Evolutionary conservation across 2,888 invertebrate species (phyloP).

Genomic region (Adela reaumurella): DNA sequence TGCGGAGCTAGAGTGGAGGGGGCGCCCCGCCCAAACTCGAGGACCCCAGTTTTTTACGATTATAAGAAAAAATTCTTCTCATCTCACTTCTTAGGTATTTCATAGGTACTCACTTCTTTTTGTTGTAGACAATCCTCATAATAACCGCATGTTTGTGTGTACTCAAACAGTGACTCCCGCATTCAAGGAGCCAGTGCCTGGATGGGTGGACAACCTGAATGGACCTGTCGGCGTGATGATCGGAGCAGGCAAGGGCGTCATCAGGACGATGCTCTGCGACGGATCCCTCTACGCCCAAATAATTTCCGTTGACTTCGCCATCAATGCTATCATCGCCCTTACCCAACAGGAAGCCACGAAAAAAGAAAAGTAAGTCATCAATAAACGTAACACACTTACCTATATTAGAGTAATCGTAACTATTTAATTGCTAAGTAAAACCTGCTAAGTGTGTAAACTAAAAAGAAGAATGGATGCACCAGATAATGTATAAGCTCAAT

Average conservation of each 20-base stretch:
- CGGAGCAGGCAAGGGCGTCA: conserved; percentile 80
- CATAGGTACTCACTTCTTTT: too few relatives aligned
- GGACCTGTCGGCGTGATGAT: conserved; percentile 82
- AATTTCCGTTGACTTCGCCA: conserved; percentile 75
- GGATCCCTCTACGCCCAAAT: conserved; percentile 66
- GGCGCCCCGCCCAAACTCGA: too few relatives aligned
- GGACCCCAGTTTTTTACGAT: too few relatives aligned
- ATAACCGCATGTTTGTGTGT: too few relatives aligned
- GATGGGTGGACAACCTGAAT: conserved; percentile 91
- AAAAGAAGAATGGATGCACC: too few relatives aligned
- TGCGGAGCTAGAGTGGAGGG: too few relatives aligned
- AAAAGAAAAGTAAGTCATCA: conserved; percentile 41
- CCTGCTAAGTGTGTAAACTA: neutral
- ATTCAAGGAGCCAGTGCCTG: conserved; percentile 65
- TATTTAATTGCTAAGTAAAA: neutral
- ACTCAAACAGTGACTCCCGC: conserved; percentile 48
- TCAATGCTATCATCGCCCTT: conserved; percentile 72
- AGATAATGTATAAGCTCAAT: too few relatives aligned
- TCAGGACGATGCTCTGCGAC: conserved; percentile 78
- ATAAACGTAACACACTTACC: neutral
- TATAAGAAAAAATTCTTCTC: too few relatives aligned
- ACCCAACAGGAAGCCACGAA: conserved; percentile 60
- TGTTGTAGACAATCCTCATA: too few relatives aligned
- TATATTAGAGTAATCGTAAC: neutral
- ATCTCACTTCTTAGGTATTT: too few relatives aligned